These are phyloP conservation scores for Escarpia spicata DNA, from an alignment of 2,888 invertebrate genomes.

Conservation along the genomic window DNA sequence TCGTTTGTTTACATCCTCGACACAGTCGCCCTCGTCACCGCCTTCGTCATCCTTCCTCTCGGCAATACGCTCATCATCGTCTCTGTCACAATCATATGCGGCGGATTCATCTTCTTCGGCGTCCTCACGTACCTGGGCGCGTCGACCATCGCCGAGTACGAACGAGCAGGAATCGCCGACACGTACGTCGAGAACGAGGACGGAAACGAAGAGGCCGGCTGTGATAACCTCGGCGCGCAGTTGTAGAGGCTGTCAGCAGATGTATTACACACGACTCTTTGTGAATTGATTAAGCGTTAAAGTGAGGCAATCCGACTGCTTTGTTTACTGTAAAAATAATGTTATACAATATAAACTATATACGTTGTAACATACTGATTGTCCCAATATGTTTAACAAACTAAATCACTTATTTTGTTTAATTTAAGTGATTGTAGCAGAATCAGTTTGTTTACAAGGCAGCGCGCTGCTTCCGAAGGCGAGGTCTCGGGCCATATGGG, in stretches of 20 bases:
- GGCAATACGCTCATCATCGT: background rate
- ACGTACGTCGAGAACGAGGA: background rate
- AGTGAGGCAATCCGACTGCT: no score
- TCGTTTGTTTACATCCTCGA: slow-evolving; percentile 18
- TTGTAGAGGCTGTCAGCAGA: background rate
- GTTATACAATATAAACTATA: no score
- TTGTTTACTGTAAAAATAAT: no score
- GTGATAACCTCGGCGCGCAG: background rate
- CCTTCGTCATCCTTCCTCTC: slow-evolving; percentile 11
- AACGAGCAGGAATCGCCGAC: background rate
- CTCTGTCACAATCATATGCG: background rate
- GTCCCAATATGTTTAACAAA: no score
- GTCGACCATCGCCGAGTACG: background rate
- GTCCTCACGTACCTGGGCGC: background rate
- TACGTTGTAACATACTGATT: no score
- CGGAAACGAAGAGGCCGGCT: background rate
- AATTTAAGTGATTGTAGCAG: no score
- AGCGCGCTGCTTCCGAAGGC: no score
- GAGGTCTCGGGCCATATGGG: no score
- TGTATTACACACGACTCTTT: background rate
- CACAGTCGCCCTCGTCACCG: slow-evolving; percentile 19
- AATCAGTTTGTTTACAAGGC: no score
- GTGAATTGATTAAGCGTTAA: no score
- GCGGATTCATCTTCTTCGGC: slow-evolving; percentile 6
- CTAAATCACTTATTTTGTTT: no score